Evolutionary conservation across 2,888 invertebrate genomes (phyloP).

Genomic region (Isotomurus palustris): DNA sequence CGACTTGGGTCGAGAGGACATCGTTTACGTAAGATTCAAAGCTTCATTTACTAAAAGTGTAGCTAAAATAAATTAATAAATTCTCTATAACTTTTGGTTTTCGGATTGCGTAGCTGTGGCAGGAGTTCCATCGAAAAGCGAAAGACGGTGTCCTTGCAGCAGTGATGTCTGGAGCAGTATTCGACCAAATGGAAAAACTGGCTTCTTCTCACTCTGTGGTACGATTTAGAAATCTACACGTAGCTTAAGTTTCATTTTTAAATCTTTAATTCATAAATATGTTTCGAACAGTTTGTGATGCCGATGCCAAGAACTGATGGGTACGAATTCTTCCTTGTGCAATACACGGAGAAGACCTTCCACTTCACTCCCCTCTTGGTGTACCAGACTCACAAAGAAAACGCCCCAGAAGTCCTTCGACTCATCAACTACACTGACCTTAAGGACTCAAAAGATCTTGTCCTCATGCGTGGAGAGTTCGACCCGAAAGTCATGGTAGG

Average conservation of each 20-base stretch:
- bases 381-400: constrained; percentile 80
- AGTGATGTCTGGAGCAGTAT: constrained; percentile 61
- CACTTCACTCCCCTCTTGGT: constrained; percentile 81
- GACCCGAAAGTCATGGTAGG: constrained; percentile 65
- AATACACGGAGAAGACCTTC: constrained; percentile 65
- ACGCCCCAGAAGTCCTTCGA: constrained; percentile 80
- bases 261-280: not conserved
- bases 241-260: not conserved
- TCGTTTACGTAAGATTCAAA: constrained; percentile 53
- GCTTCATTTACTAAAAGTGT: not conserved
- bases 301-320: constrained; percentile 76
- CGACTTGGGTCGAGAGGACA: constrained; percentile 67
- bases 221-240: constrained; percentile 13
- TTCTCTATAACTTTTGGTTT: constrained; percentile 1
- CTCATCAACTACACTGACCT: constrained; percentile 75
- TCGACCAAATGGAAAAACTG: constrained; percentile 57
- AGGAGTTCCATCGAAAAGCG: constrained; percentile 69
- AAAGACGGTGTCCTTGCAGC: constrained; percentile 70
- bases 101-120: constrained; percentile 61
- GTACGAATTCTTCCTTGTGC: constrained; percentile 78
- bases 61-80: not conserved
- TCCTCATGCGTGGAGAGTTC: constrained; percentile 81
- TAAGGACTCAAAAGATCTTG: constrained; percentile 63
- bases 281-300: constrained; percentile 65
- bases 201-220: constrained; percentile 60